These are phyloP conservation scores for Tribolium freemani DNA, from an alignment of 2,888 invertebrate genomes.

Conservation along the genomic window DNA sequence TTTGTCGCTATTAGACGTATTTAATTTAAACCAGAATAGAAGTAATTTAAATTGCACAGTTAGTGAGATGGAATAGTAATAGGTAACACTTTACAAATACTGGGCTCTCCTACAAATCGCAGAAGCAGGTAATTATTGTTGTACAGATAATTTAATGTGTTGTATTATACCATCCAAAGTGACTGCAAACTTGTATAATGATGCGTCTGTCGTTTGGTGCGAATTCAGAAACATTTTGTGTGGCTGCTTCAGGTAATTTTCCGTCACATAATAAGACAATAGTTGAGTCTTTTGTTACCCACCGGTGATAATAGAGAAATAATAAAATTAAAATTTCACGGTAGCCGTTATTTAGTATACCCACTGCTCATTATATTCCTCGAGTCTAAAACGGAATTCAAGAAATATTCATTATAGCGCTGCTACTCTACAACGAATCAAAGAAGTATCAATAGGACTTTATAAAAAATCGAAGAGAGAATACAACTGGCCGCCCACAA, in stretches of 20 bases:
- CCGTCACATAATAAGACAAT: conserved; percentile 35
- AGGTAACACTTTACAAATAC: neutral
- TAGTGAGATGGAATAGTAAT: neutral
- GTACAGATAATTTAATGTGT: conserved; percentile 1
- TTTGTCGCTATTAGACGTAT: neutral
- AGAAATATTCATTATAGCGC: conserved; percentile 44
- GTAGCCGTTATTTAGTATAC: conserved; percentile 39
- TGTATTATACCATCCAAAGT: neutral
- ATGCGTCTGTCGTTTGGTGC: neutral
- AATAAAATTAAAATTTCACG: conserved; percentile 45
- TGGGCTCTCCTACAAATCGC: neutral
- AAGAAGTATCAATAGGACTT: conserved; percentile 50
- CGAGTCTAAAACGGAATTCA: conserved; percentile 40
- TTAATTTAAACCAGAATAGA: neutral
- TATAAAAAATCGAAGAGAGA: conserved; percentile 49
- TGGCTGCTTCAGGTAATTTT: conserved; percentile 23
- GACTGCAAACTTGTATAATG: conserved; percentile 1
- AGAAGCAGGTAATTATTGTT: neutral
- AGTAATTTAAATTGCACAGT: neutral
- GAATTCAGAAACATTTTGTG: conserved; percentile 9
- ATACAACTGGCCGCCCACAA: conserved; percentile 57
- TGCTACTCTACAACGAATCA: conserved; percentile 46
- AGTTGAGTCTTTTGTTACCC: conserved; percentile 1
- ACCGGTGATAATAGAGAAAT: conserved; percentile 31
- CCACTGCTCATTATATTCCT: conserved; percentile 38